Evolutionary conservation across 1,140 invertebrate genomes (phyloP).

Genomic region (Orius laevigatus): DNA sequence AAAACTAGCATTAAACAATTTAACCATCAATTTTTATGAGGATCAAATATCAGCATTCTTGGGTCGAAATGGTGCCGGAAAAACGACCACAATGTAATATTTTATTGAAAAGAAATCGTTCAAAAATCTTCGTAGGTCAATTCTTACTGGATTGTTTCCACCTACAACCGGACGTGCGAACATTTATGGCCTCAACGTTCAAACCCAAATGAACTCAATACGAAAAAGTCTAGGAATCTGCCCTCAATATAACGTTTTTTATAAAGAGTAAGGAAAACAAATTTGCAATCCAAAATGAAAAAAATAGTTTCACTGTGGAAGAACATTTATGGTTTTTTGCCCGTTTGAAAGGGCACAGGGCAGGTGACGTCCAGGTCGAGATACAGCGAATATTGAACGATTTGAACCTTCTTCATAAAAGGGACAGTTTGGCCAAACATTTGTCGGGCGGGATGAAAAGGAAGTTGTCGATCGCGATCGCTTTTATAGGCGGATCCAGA

Average conservation of each 20-base stretch:
- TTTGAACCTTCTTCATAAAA: conserved; percentile 40
- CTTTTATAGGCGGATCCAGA: conserved; percentile 46
- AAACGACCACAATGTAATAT: conserved; percentile 58
- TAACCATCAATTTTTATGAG: conserved; percentile 20
- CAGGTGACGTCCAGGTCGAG: conserved; percentile 28
- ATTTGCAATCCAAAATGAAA: background rate
- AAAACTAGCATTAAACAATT: conserved; percentile 19
- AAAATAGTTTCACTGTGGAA: conserved; percentile 49
- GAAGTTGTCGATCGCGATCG: conserved; percentile 61
- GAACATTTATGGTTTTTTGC: conserved; percentile 60
- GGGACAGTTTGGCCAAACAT: conserved; percentile 22
- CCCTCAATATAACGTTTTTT: conserved; percentile 90
- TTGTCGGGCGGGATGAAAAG: conserved; percentile 76
- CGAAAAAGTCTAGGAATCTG: conserved; percentile 57
- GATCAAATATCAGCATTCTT: conserved; percentile 74
- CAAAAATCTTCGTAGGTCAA: conserved; percentile 15
- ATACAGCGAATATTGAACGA: conserved; percentile 29
- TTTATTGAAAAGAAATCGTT: background rate
- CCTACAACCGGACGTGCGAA: conserved; percentile 42
- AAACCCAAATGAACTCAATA: conserved; percentile 30
- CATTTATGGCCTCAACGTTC: conserved; percentile 48
- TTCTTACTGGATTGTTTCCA: conserved; percentile 36
- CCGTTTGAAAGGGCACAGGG: conserved; percentile 13
- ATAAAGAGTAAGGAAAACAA: conserved; percentile 40
- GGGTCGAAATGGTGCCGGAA: conserved; percentile 74